A percentile compares a stretch with the other conserved stretches of the same genome.
Evolutionary conservation across 2,113 vertebrate genomes (phyloP).

Genomic region (Cryptomyrus ogoouensis): DNA sequence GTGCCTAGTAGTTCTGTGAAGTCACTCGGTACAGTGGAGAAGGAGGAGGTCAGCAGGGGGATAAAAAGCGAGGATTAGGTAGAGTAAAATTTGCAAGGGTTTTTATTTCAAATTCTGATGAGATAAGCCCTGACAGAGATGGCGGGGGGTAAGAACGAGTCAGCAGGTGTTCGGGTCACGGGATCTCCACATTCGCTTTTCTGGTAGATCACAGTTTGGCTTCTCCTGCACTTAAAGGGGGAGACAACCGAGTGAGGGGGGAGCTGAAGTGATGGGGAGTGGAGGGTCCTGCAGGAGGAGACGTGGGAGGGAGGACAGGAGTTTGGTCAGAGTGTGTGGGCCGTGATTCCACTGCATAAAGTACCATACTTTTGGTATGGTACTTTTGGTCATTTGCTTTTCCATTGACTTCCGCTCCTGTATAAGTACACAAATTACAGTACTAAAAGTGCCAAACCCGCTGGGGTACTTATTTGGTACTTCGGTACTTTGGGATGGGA

Average conservation of each 20-base stretch:
- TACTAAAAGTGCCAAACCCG: too few relatives aligned
- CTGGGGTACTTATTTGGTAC: too few relatives aligned
- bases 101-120: neutral
- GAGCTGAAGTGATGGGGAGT: neutral
- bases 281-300: neutral
- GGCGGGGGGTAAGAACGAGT: neutral
- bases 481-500: too few relatives aligned
- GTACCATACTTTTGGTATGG: neutral
- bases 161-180: neutral
- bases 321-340: neutral
- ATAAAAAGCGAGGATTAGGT: neutral
- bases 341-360: neutral
- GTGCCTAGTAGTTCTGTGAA: neutral
- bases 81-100: neutral
- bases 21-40: neutral
- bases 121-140: neutral
- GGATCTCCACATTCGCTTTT: neutral
- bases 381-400: too few relatives aligned
- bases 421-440: neutral
- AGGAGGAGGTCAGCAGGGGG: neutral
- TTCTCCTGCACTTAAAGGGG: neutral
- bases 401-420: neutral
- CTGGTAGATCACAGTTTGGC: neutral
- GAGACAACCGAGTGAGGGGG: neutral
- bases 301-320: neutral